phyloP scores from a whole-genome alignment of 2,797 vertebrate species.

The Forpus xanthops region DNA sequence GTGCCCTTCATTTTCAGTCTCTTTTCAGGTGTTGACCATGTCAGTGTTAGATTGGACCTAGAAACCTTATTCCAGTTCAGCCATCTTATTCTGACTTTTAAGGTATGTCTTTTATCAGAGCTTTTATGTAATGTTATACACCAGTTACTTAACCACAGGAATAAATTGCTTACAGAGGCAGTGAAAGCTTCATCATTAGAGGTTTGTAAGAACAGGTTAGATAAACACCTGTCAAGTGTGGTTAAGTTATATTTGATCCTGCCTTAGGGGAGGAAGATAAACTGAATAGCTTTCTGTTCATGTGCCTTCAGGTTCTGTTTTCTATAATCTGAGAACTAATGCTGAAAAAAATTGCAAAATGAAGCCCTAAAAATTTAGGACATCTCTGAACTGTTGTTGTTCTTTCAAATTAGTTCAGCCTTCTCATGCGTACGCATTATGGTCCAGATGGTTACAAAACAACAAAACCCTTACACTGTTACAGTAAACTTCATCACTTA shows the following conservation, averaged over 20 bases:
- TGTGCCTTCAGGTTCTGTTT: slow-evolving; percentile 3
- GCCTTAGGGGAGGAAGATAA: slow-evolving; percentile 22
- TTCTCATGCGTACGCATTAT: neutral
- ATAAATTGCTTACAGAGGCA: slow-evolving; percentile 47
- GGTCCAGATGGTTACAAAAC: neutral
- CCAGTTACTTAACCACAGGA: slow-evolving; percentile 33
- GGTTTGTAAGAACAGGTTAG: slow-evolving; percentile 34
- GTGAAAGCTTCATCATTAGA: neutral
- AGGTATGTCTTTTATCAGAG: slow-evolving; percentile 75
- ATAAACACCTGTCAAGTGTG: slow-evolving; percentile 59
- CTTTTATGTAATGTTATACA: slow-evolving; percentile 18
- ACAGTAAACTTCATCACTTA: neutral
- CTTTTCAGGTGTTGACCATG: slow-evolving; percentile 75
- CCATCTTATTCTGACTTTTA: slow-evolving; percentile 91
- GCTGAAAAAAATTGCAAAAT: neutral
- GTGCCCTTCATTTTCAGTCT: slow-evolving; percentile 37
- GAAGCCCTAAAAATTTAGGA: neutral
- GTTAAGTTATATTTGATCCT: slow-evolving; percentile 36
- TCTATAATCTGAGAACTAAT: slow-evolving; percentile 17
- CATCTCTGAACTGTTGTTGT: neutral
- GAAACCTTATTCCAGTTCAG: slow-evolving; percentile 91
- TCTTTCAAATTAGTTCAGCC: neutral
- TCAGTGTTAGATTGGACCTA: slow-evolving; percentile 88
- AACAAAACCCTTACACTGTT: neutral
- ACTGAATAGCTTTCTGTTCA: neutral